A percentile compares a stretch with the other conserved stretches of the same genome.
These are phyloP conservation scores for Pristionchus mayeri DNA, from an alignment of 2,888 invertebrate genomes.

Conservation along the genomic window DNA sequence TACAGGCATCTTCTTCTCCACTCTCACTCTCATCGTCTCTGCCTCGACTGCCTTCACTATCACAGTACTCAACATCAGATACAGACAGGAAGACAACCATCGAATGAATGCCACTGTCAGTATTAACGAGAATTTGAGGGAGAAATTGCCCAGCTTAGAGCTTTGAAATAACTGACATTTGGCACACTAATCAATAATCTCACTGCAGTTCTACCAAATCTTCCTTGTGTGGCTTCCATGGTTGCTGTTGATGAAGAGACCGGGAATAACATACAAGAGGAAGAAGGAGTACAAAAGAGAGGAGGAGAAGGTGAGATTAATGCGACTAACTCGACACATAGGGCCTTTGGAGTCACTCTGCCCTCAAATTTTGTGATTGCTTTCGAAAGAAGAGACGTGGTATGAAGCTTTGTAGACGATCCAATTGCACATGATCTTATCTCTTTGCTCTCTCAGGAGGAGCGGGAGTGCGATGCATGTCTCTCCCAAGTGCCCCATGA, in stretches of 20 bases:
- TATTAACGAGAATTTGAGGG: too few species aligned
- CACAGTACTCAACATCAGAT: conserved; percentile 68
- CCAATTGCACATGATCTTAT: neutral
- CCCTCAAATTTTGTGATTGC: too few species aligned
- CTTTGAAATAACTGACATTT: neutral
- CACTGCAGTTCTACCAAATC: conserved; percentile 63
- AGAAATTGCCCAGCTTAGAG: too few species aligned
- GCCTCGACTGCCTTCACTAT: conserved; percentile 71
- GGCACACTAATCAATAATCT: neutral
- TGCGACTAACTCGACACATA: too few species aligned
- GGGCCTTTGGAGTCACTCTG: too few species aligned
- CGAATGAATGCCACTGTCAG: conserved; percentile 58
- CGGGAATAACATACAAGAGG: conserved; percentile 56
- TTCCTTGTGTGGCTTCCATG: conserved; percentile 72
- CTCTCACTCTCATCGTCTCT: conserved; percentile 65
- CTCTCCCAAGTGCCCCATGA: conserved; percentile 14
- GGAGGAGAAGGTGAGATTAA: conserved; percentile 19
- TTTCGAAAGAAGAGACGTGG: too few species aligned
- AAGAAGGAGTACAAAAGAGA: conserved; percentile 51
- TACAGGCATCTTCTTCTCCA: conserved; percentile 70
- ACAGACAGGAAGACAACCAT: conserved; percentile 67
- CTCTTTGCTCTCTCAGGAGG: too few species aligned
- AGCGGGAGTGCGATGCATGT: conserved; percentile 35
- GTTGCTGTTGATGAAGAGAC: conserved; percentile 68
- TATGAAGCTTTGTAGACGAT: too few species aligned